Base-by-base conservation (phyloP, 2,113 vertebrate species). In the Pelecanoides urinatrix region DNA sequence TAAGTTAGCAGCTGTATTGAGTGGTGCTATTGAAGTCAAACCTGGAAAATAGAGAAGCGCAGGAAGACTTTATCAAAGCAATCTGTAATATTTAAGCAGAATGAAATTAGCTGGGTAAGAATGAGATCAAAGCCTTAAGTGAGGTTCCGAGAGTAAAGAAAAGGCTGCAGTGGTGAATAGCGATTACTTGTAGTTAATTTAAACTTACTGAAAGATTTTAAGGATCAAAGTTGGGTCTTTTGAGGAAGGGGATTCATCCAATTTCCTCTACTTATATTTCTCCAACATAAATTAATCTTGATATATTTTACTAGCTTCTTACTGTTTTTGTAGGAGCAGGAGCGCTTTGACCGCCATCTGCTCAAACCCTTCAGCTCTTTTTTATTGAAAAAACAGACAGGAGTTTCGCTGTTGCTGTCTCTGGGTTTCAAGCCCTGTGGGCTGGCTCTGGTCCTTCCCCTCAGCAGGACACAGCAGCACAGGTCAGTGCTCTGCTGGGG, bases 81-180 rank as follows among this genome's bases (percentile, higher is more conserved):
- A 92, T 91, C 94, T 92, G 79, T 70, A 91, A 72, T 93, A 91
- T 97, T 97, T 92, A 59, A 92, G 42, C 50, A 86, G 81, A 90
- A 75, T 93, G 34, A 89, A 97, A 86, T 96, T 79, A 95, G 62
- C 80, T 72, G 94, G 79, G 93, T 91, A 86, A 71, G 72, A 90
- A 50, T 34, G 59, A 97, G 68, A 97, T 96, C 95, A 96, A 96
- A 96, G 59, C 72, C 42, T 87, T 75, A 87, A 91, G 93, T 94
- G 82, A 79, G 67, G 71, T 96, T 96, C n/a, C 0, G 2, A 93
- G 88, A 75, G 86, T 92, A 90, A 95, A 90, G 75, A 85, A 94
- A 97, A 95, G 42, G 27, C 91, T 94, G 52, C 79, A 67, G 32
- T 87, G 79, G 59, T 78, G 93, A 97, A 95, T 58, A 88, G 75